Evolutionary conservation across 2,113 vertebrate genomes (phyloP).

Genomic region (Tringa solitaria): DNA sequence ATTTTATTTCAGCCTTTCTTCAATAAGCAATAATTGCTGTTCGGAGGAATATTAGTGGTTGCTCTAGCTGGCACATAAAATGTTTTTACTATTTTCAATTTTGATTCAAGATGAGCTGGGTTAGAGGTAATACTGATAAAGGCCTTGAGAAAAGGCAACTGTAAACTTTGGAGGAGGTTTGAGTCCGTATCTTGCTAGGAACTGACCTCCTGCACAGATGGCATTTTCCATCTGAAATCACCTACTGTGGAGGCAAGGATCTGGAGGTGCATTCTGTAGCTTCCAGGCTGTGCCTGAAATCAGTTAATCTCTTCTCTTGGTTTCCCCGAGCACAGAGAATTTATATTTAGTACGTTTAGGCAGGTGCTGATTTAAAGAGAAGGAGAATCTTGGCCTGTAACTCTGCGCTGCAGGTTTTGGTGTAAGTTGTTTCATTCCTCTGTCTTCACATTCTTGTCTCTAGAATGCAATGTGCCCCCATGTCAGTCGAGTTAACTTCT

Average conservation of each 20-base stretch:
- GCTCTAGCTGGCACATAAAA: not conserved
- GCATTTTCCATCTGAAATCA: not conserved
- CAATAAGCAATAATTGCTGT: not conserved
- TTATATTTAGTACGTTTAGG: not conserved
- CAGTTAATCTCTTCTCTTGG: not conserved
- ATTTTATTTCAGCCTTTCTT: not conserved
- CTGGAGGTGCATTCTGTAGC: not conserved
- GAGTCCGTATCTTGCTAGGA: not conserved
- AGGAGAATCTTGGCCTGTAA: not conserved
- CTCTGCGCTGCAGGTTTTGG: rapidly evolving
- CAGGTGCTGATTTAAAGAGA: not conserved
- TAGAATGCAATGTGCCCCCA: not conserved
- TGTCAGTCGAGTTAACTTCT: not conserved
- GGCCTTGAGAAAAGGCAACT: not conserved
- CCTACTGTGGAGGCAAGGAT: not conserved
- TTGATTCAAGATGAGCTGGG: not conserved
- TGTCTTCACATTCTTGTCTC: not conserved
- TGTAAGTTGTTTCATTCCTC: not conserved
- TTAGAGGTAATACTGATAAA: not conserved
- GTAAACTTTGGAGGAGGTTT: not conserved
- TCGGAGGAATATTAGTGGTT: not conserved
- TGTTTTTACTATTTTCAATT: not conserved
- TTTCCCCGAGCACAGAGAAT: not conserved
- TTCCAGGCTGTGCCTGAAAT: not conserved
- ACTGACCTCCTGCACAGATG: not conserved